Evolutionary conservation across 2,113 vertebrate species (phyloP), one percentile per base, ranked within the genome.

Genomic region (Leptobrachium leishanense): DNA sequence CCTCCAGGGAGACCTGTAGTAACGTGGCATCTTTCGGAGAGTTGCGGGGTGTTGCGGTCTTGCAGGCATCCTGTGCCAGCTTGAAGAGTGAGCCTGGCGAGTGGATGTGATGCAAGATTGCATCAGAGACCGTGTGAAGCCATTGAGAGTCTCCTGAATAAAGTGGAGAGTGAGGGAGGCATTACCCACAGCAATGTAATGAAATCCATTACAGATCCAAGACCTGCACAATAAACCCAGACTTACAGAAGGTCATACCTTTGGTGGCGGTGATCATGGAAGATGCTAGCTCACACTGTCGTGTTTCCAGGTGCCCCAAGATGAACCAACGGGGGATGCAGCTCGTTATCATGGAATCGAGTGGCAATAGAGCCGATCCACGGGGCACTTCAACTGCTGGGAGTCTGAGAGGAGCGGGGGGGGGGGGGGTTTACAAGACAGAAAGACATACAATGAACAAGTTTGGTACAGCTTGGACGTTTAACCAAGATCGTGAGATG

Each of bases 321-420:
- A 89, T 88, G 79, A 90, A 90, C 88, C 90, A 91, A 54, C 89
- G 88, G 8, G 90, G 88, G 7, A 88, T 88, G 42, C 84, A 88
- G 70, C 82, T 88, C 77, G 82, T 85, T 64, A 83, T 41, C 82
- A 88, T 83, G 6, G 88, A 88, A 74, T 89, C 88, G 72, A 89
- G 82, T 0, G 87, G 84, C 72, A 43, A 84, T 75, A 85, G 83
- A 15, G 81, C 85, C 5, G 83, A 79, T 55, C 84, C 57, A 2
- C 88, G 88, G 12, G 81, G 85, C 20, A 31, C 20, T 31, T 31
- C 20, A 31, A 31, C 20, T 31, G 20, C 20, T 31, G 20, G 20
- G 20, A 31, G 20, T 31, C 20, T 31, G 20, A 31, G 20, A 31
- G 20, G 20, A n/a, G n/a, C n/a, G 0, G 85, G 81, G 0, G 84